Evolutionary conservation across 1,140 invertebrate genomes (phyloP).

Genomic region (Mesaphorura yosii): DNA sequence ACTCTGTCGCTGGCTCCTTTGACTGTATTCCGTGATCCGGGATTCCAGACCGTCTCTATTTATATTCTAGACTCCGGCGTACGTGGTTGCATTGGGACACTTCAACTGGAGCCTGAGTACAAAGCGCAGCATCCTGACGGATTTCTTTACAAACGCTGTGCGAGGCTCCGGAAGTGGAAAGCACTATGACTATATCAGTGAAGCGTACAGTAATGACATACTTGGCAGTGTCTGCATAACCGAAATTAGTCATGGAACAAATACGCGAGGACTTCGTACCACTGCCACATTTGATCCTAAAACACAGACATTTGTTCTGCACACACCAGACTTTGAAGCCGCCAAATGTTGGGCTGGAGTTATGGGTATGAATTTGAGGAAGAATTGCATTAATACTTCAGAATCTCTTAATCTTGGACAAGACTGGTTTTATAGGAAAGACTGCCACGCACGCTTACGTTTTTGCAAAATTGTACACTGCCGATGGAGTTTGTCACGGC

Average conservation of each 20-base stretch:
- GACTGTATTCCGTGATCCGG: background rate
- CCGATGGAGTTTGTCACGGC: constrained; percentile 60
- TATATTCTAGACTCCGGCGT: constrained; percentile 5
- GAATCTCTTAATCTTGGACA: background rate
- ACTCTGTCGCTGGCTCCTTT: background rate
- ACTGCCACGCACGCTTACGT: constrained; percentile 73
- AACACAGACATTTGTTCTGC: constrained; percentile 45
- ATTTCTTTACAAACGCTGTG: constrained; percentile 32
- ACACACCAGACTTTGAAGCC: constrained; percentile 48
- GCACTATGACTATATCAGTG: constrained; percentile 39
- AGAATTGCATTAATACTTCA: background rate
- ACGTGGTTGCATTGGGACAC: constrained; percentile 37
- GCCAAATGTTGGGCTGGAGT: constrained; percentile 36
- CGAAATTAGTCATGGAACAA: constrained; percentile 49
- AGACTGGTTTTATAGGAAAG: constrained; percentile 50
- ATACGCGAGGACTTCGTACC: constrained; percentile 47
- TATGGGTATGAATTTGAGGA: constrained; percentile 33
- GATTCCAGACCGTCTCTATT: background rate
- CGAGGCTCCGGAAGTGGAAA: constrained; percentile 38
- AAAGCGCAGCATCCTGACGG: constrained; percentile 37
- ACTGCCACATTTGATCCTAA: constrained; percentile 45
- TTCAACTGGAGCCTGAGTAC: constrained; percentile 44
- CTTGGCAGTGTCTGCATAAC: constrained; percentile 49
- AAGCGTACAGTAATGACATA: constrained; percentile 33
- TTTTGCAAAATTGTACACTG: constrained; percentile 76